Evolutionary conservation across 2,888 invertebrate species (phyloP), one percentile per base, ranked within the genome.

Genomic region (Cacoxenus indagator): DNA sequence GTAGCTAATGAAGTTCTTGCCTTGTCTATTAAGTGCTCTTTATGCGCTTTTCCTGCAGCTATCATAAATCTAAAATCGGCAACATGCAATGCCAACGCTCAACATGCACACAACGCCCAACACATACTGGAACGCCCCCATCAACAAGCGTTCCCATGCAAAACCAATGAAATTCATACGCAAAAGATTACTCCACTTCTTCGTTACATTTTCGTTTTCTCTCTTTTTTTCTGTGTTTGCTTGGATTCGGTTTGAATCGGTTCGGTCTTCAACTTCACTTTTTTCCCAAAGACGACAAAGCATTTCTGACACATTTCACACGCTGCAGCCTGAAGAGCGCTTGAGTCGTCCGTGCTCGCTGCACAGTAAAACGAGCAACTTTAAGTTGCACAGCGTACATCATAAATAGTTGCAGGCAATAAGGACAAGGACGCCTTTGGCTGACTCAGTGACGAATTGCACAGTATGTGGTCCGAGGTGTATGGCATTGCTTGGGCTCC

Each of bases 1-100:
- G 74, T 43, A 82, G 78, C 83, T 82, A 83, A 80, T 80, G 82
- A 80, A 80, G 83, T 82, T 73, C 71, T 74, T 72, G 51, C 74
- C 74, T 69, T 69, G 70, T 73, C 62, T 54, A 45, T 69, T 66
- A 64, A 45, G 29, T 70, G 66, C 78, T 83, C 82, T 80, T 83
- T 83, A 83, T 83, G 78, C 83, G 70, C 61, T 70, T 70, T 82
- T 71, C 72, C 72, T 71, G 71, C 55, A 57, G 57, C 66, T 66
- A 66, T 57, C 66, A 66, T 66, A 66, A 66, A 66, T 66, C 55
- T 57, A 45, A 57, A 61, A 57, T 37, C n/a, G 26, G 57, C 48
- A 65, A 65, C 57, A 45, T 66, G 65, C 31, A 65, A 65, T 31
- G 22, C 8, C 37, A 31, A 31, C 31, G 14, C 8, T 2, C 4